phyloP scores from a whole-genome alignment of 2,113 vertebrate genomes.

The Cyprinodon brontotheroides region DNA sequence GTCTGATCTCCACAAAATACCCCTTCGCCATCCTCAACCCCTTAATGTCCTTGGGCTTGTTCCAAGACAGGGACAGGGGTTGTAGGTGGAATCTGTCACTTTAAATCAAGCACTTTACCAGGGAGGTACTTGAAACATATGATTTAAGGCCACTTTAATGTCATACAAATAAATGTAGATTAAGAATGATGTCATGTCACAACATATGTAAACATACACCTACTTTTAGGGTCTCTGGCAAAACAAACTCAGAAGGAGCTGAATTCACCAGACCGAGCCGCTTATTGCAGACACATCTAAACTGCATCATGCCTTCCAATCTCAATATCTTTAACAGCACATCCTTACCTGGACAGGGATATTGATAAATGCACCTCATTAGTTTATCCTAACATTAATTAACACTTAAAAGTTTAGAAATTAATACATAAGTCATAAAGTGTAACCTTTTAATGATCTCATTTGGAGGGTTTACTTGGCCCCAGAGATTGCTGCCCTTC shows the following conservation, averaged over 20 bases:
- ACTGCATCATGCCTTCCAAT: constrained; percentile 84
- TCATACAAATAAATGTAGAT: not conserved
- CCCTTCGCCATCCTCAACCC: constrained; percentile 80
- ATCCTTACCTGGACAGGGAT: constrained; percentile 76
- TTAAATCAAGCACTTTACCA: constrained; percentile 83
- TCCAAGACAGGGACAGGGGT: constrained; percentile 87
- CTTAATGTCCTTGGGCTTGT: constrained; percentile 72
- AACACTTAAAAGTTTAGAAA: not conserved
- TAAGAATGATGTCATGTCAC: not conserved
- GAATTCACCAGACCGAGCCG: constrained; percentile 83
- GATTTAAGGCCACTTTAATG: constrained; percentile 13
- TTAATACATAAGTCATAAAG: not conserved
- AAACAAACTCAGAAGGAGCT: constrained; percentile 85
- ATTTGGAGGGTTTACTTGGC: constrained; percentile 70
- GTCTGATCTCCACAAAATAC: constrained; percentile 87
- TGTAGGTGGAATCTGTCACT: constrained; percentile 85
- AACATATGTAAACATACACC: constrained; percentile 55
- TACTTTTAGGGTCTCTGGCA: constrained; percentile 86
- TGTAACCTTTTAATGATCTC: constrained; percentile 80
- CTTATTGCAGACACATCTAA: constrained; percentile 88
- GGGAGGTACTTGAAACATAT: constrained; percentile 80
- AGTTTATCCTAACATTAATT: not conserved
- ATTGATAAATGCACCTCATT: not conserved
- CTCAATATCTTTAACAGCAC: constrained; percentile 77
- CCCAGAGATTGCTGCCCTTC: constrained; percentile 87